Evolutionary conservation across 2,797 vertebrate species (phyloP).

Genomic region (Ispidina lecontei): DNA sequence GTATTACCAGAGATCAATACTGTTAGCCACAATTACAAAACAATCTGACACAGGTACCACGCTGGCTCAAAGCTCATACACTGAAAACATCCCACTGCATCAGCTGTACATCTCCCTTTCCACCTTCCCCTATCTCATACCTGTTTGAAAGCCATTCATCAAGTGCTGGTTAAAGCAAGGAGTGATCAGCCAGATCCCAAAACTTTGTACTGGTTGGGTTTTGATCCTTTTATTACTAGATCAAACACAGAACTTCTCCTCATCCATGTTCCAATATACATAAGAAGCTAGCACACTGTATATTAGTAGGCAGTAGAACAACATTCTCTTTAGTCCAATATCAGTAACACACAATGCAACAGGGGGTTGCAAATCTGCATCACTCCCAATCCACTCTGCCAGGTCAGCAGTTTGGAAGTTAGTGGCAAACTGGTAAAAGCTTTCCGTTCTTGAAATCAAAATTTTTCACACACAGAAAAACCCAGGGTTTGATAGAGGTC

Average conservation of each 20-base stretch:
- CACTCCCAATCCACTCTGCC: not conserved
- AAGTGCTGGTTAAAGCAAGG: not conserved
- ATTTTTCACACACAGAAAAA: not conserved
- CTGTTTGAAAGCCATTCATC: not conserved
- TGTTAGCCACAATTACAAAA: not conserved
- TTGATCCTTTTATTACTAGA: not conserved
- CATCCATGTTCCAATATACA: not conserved
- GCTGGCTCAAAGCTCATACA: not conserved
- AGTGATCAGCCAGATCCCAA: not conserved
- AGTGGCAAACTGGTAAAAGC: not conserved
- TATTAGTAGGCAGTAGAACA: not conserved
- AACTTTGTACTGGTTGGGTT: not conserved
- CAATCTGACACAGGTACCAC: not conserved
- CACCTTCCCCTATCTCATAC: not conserved
- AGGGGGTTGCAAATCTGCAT: not conserved
- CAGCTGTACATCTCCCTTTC: not conserved
- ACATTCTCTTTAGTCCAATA: not conserved
- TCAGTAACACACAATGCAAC: not conserved
- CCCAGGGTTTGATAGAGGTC: not conserved
- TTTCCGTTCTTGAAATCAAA: not conserved
- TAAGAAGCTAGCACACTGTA: not conserved
- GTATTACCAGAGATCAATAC: not conserved
- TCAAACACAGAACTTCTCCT: not conserved
- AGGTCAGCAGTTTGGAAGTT: not conserved
- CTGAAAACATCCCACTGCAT: not conserved